Percentiles rank a stretch among this genome's conserved stretches.
These are phyloP conservation scores for Dasypus novemcinctus DNA, from an alignment of 2,113 vertebrate species.

Conservation along the genomic window DNA sequence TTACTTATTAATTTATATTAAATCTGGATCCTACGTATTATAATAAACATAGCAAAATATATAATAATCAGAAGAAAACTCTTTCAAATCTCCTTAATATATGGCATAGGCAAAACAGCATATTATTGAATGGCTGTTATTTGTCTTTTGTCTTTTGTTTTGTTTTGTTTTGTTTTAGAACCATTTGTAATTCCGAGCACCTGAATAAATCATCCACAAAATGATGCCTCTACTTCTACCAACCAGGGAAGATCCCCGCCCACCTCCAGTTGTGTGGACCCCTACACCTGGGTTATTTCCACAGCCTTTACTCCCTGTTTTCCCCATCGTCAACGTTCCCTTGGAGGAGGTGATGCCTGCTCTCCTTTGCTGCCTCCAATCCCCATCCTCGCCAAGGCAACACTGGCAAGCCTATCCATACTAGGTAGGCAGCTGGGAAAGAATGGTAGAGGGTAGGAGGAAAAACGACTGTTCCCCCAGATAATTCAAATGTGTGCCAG, in stretches of 20 bases:
- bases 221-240: not conserved
- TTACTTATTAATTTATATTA: constrained; percentile 27
- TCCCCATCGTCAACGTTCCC: not conserved
- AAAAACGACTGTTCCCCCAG: not conserved
- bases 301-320: not conserved
- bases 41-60: constrained; percentile 7
- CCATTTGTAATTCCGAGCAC: not conserved
- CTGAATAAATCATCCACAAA: not conserved
- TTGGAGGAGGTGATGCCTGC: not conserved
- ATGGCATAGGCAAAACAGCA: not conserved
- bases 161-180: not conserved
- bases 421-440: not conserved
- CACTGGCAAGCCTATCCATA: not conserved
- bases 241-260: not conserved
- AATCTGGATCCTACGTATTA: constrained; percentile 1
- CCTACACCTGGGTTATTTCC: not conserved
- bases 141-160: too few relatives aligned
- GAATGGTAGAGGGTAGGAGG: not conserved
- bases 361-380: not conserved
- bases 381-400: not conserved
- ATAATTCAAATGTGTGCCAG: not conserved
- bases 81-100: not conserved
- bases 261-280: not conserved
- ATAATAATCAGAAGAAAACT: constrained; percentile 9
- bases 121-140: not conserved